These are phyloP conservation scores for Dryobota labecula DNA, from an alignment of 2,888 invertebrate species.

Conservation along the genomic window DNA sequence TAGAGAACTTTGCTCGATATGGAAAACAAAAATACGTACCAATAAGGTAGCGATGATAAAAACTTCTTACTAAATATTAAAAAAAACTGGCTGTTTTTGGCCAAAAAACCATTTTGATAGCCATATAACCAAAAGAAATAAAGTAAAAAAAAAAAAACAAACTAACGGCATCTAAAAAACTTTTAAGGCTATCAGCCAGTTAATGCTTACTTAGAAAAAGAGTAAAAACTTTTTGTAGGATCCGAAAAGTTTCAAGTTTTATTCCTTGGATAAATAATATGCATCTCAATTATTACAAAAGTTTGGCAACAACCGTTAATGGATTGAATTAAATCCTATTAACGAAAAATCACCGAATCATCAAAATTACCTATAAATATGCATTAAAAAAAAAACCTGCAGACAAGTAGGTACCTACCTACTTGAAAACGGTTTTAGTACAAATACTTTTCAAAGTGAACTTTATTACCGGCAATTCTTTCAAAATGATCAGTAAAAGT, in stretches of 20 bases:
- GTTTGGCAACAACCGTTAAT: background rate
- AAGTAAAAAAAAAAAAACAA: background rate
- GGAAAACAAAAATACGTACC: background rate
- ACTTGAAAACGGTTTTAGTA: too few relatives aligned
- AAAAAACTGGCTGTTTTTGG: background rate
- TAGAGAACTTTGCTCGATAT: background rate
- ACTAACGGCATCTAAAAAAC: conserved; percentile 13
- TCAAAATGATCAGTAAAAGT: too few relatives aligned
- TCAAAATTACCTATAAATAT: too few relatives aligned
- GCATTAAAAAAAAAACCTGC: too few relatives aligned
- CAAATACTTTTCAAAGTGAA: background rate
- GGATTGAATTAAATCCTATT: background rate
- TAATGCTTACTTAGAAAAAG: background rate
- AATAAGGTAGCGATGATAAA: background rate
- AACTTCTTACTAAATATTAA: background rate
- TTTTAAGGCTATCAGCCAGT: conserved; percentile 9
- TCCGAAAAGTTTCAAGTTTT: background rate
- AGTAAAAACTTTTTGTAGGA: conserved; percentile 16
- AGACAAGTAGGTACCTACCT: too few relatives aligned
- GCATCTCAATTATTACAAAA: background rate
- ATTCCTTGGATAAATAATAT: background rate
- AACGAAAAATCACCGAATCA: too few relatives aligned
- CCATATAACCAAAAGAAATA: background rate
- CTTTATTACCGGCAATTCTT: background rate
- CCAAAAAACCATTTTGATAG: background rate